Percentiles rank a stretch among this genome's conserved stretches.
Evolutionary conservation across 2,888 invertebrate genomes (phyloP).

Genomic region (Craniophora ligustri): DNA sequence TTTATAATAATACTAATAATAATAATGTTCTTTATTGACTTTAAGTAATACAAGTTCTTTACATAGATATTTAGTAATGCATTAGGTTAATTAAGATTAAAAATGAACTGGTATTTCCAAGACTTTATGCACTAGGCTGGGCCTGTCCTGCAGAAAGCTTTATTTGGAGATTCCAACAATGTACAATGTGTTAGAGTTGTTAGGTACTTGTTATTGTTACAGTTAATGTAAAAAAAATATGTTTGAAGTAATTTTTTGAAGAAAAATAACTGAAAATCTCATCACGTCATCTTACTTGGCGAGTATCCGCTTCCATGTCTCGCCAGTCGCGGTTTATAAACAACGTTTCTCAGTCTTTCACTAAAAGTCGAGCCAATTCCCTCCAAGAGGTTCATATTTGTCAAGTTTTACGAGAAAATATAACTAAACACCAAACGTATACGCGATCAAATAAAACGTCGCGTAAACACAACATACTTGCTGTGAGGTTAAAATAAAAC

Average conservation of each 20-base stretch:
- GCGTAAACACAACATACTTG: constrained; percentile 70
- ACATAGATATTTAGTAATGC: too few species aligned
- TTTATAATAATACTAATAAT: too few species aligned
- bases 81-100: too few species aligned
- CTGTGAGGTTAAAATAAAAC: constrained; percentile 63
- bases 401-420: constrained; percentile 54
- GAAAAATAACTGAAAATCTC: not conserved
- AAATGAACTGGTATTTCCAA: too few species aligned
- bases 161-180: too few species aligned
- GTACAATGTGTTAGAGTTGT: too few species aligned
- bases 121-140: too few species aligned
- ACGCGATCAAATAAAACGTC: constrained; percentile 39
- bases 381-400: constrained; percentile 55
- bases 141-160: too few species aligned
- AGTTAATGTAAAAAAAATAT: too few species aligned
- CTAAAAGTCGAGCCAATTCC: constrained; percentile 45
- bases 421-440: constrained; percentile 47
- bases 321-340: constrained; percentile 52
- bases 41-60: too few species aligned
- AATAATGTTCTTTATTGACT: too few species aligned
- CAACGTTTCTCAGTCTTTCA: constrained; percentile 48
- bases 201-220: too few species aligned
- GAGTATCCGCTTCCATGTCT: constrained; percentile 54
- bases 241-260: not conserved
- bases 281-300: constrained; percentile 65